Base-by-base conservation (phyloP, 1,140 invertebrate genomes). In the Varroa destructor region DNA sequence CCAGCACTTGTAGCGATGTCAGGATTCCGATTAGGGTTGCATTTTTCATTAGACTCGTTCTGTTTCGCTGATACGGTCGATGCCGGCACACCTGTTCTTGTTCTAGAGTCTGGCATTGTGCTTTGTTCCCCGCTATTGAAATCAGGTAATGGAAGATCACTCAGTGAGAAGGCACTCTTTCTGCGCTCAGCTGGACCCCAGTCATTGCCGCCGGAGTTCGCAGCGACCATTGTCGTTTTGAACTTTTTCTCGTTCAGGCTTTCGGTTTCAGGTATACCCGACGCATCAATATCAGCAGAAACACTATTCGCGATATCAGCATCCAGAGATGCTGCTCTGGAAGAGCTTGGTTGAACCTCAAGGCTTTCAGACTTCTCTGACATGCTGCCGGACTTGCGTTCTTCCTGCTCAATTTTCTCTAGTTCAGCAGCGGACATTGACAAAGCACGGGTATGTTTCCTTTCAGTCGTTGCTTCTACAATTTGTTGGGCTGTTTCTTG, bases 91-190 rank as follows among this genome's bases (percentile, higher is more conserved):
- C 4, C 46, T 51, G 46, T 51, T 51, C 46, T 51, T 51, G 46
- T 51, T 51, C 46, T 51, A 3, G 46, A 51, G 46, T 51, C 46
- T 51, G 46, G 4, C 46, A 8, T 51, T 8, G 46, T 51, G 3
- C 4, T 51, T 51, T 51, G 46, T 51, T 67, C 61, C 12, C 46
- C 61, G 36, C 46, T 46, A 46, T 40, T 67, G 40, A 67, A 67
- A 67, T 67, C 61, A 46, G 61, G 61, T 14, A 67, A 46, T 46
- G 61, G 61, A 67, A 67, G 61, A 46, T 67, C 61, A 67, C 61
- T 67, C 46, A 67, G 61, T 40, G 61, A 67, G 37, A 67, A 43
- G 61, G 46, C 46, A 46, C 61, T 67, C 36, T 25, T 37, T 67
- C 46, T 67, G 2, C 61, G 61, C 40, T 67, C 57, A 42, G 46